Conservation (phyloP, 2,113 vertebrate genomes). For the Leptocoma aspasia region DNA sequence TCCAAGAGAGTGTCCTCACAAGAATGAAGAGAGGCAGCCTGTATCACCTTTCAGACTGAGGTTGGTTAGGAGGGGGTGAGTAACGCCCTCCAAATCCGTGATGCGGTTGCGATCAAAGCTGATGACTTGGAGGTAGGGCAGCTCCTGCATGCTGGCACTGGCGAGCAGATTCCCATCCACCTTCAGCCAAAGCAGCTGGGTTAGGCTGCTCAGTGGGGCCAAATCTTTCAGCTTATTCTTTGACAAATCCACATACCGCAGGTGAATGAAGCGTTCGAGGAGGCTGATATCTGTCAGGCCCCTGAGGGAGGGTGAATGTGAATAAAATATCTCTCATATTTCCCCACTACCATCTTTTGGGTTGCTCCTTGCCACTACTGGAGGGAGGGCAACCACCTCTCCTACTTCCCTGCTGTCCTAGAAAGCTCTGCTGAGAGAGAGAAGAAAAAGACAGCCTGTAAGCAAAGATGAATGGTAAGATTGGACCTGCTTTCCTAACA, state of each 20-base stretch:
- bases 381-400: not conserved
- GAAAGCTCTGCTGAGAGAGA: not conserved
- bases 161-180: constrained; percentile 81
- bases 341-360: not conserved
- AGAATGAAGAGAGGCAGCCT: not conserved
- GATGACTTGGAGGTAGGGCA: constrained; percentile 86
- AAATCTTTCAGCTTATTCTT: constrained; percentile 85
- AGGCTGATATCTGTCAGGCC: constrained; percentile 80
- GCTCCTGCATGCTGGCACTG: constrained; percentile 73
- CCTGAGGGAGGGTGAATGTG: constrained; percentile 58
- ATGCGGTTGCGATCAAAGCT: constrained; percentile 85
- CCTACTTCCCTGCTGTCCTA: not conserved
- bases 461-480: not conserved
- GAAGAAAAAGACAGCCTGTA: not conserved
- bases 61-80: constrained; percentile 76
- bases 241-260: constrained; percentile 90
- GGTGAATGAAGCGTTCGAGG: constrained; percentile 80
- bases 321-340: not conserved
- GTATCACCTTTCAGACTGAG: constrained; percentile 85
- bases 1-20: not conserved
- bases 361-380: not conserved
- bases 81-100: constrained; percentile 74
- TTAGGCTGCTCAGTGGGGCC: constrained; percentile 79
- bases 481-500: not conserved
- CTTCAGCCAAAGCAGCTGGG: constrained; percentile 89